Base-by-base conservation (phyloP, 2,113 vertebrate species). In the Glareola pratincola region DNA sequence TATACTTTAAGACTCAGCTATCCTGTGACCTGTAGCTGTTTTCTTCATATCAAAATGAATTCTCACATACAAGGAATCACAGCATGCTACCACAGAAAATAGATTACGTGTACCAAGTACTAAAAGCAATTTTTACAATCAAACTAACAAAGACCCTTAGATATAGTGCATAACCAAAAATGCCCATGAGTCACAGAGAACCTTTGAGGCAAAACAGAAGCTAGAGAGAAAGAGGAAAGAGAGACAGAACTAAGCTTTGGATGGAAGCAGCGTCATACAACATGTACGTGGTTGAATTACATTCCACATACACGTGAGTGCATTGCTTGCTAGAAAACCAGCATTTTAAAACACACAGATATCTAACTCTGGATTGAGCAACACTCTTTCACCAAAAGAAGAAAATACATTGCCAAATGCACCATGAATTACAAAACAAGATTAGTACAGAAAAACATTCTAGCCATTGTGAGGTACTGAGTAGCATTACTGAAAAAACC, bases 261-360 rank as follows among this genome's bases (percentile, higher is more conserved):
- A 77, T 15, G 51, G 87, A 81, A 81, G 48, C 32, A 78, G 53
- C 1, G 2, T 34, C 54, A 90, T n/a, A 62, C 27, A 71, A 77
- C 81, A 7, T 12, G 19, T 22, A 62, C 81, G 36, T 16, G 20
- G 17, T 8, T 67, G 27, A 84, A 71, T 63, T 45, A 37, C 2
- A 21, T 47, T 27, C 41, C 9, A 32, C 1, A 0, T 37, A 75
- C 8, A 72, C 1, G 3, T 2, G 19, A 85, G 15, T 13, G 14
- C 16, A 51, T 0, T 43, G 69, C 37, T 91, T 67, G 47, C n/a
- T 81, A 50, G 36, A 89, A 87, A 88, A 69, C 1, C 5, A 74
- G 77, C 14, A 53, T 73, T 77, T 81, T 22, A 74, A 63, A 91
- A 26, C 24, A 69, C 12, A 24, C 24, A 18, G 32, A 8, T 64